phyloP scores from a whole-genome alignment of 2,888 invertebrate species.

The Adelognathus sp. region DNA sequence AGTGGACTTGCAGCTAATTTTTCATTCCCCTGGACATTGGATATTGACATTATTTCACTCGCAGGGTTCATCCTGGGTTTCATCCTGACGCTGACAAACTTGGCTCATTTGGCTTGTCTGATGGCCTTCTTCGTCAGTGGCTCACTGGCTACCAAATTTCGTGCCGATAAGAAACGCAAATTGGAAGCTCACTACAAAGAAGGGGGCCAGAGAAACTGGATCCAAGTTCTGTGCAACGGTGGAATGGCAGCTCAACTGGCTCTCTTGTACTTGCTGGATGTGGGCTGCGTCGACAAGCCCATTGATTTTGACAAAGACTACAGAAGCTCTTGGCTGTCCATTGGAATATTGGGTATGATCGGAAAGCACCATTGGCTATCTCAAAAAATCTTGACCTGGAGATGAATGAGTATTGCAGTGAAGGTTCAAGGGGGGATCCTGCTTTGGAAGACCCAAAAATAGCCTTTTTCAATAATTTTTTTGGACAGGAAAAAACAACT shows the following conservation, averaged over 20 bases:
- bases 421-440: too few species aligned
- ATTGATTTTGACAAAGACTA: constrained; percentile 90
- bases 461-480: too few species aligned
- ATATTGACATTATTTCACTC: not conserved
- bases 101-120: constrained; percentile 88
- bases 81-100: constrained; percentile 89
- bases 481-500: too few species aligned
- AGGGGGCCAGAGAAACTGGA: constrained; percentile 94
- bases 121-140: constrained; percentile 90
- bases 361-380: too few species aligned
- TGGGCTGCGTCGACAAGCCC: constrained; percentile 89
- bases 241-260: constrained; percentile 93
- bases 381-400: too few species aligned
- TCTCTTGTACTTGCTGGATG: constrained; percentile 89
- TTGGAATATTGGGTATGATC: constrained; percentile 88
- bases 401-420: too few species aligned
- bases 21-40: not conserved
- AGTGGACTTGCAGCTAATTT: not conserved
- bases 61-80: constrained; percentile 88
- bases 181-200: constrained; percentile 91
- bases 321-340: constrained; percentile 91
- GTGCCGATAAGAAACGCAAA: constrained; percentile 85
- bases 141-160: constrained; percentile 91
- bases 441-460: too few species aligned
- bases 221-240: constrained; percentile 94